Conservation (phyloP, 1,140 invertebrate genomes). For the Leucophenga varia region DNA sequence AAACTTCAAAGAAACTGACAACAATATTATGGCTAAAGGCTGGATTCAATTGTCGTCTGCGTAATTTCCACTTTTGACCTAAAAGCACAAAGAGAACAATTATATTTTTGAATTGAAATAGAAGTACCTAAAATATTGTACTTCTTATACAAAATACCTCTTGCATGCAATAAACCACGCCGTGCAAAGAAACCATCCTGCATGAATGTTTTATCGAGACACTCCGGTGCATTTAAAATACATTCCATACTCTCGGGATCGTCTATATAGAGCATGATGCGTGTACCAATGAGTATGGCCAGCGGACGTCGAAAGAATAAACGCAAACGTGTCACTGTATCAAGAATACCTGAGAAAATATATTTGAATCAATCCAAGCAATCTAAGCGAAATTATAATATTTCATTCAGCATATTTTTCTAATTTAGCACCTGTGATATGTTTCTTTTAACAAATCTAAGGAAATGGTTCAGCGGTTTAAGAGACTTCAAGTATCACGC, state of each 20-base stretch:
- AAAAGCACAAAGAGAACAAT: background rate
- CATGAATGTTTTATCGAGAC: slow-evolving; percentile 46
- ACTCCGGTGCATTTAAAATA: slow-evolving; percentile 43
- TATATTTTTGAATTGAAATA: too few relatives aligned
- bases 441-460: too few relatives aligned
- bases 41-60: slow-evolving; percentile 46
- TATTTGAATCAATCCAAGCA: background rate
- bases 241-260: slow-evolving; percentile 46
- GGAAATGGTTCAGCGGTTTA: too few relatives aligned
- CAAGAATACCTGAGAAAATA: slow-evolving; percentile 31
- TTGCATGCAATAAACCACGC: slow-evolving; percentile 39
- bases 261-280: slow-evolving; percentile 42
- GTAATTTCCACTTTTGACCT: slow-evolving; percentile 47
- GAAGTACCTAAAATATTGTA: background rate
- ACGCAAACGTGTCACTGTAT: slow-evolving; percentile 33
- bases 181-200: slow-evolving; percentile 49
- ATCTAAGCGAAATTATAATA: too few relatives aligned
- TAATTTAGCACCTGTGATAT: too few relatives aligned
- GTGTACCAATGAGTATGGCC: slow-evolving; percentile 38
- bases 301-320: slow-evolving; percentile 32
- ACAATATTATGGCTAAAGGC: slow-evolving; percentile 48
- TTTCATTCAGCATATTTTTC: too few relatives aligned
- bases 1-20: slow-evolving; percentile 42
- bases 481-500: background rate
- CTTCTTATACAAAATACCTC: slow-evolving; percentile 18